Conservation (phyloP, 2,888 invertebrate species). For the Geophilus truncorum region DNA sequence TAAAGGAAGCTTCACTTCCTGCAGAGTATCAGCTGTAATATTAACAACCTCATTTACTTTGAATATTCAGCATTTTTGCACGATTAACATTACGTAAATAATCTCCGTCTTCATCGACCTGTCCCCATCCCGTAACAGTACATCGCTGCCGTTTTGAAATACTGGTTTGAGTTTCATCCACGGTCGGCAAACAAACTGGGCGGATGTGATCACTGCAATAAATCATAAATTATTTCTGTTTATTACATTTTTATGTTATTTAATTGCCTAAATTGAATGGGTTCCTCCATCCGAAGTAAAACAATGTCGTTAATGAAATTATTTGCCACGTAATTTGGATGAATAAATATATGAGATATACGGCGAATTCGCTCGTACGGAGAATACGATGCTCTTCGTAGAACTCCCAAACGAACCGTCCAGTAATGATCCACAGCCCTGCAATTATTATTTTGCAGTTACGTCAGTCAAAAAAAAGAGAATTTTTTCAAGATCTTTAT, state of each 20-base stretch:
- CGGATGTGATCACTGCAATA: slow-evolving; percentile 57
- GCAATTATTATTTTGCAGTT: slow-evolving; percentile 42
- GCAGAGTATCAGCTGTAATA: slow-evolving; percentile 66
- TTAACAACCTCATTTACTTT: background rate
- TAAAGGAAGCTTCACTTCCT: slow-evolving; percentile 73
- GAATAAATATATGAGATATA: slow-evolving; percentile 61
- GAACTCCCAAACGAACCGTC: slow-evolving; percentile 72
- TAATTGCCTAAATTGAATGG: slow-evolving; percentile 53
- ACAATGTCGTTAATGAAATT: slow-evolving; percentile 76
- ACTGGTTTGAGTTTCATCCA: slow-evolving; percentile 49
- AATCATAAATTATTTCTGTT: background rate
- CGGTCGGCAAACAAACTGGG: slow-evolving; percentile 62
- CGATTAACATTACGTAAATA: slow-evolving; percentile 67
- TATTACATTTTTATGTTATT: background rate
- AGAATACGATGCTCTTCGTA: slow-evolving; percentile 65
- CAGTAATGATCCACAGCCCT: slow-evolving; percentile 70
- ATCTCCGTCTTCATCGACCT: slow-evolving; percentile 69
- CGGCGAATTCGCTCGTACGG: slow-evolving; percentile 68
- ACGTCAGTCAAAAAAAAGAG: too few relatives aligned
- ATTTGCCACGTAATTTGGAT: slow-evolving; percentile 67
- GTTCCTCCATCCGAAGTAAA: slow-evolving; percentile 59
- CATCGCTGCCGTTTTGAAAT: slow-evolving; percentile 64
- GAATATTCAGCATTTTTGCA: too few relatives aligned
- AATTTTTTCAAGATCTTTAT: too few relatives aligned
- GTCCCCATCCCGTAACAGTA: slow-evolving; percentile 77